These are phyloP conservation scores for Synanthedon andrenaeformis DNA, from an alignment of 2,888 invertebrate genomes.

Conservation along the genomic window DNA sequence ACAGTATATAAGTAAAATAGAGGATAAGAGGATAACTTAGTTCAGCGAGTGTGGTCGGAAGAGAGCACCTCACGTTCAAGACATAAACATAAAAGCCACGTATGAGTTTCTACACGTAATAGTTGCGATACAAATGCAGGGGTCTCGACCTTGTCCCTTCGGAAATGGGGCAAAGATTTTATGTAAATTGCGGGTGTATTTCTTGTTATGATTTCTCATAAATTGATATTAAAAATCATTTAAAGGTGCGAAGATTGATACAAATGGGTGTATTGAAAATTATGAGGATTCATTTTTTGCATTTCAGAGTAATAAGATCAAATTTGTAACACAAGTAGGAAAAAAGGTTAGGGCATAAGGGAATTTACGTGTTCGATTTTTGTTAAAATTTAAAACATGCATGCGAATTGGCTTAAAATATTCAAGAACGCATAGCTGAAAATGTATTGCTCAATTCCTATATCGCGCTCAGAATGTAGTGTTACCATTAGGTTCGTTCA, in stretches of 20 bases:
- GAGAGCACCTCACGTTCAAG: background rate
- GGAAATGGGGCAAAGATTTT: constrained; percentile 23
- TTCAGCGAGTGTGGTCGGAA: background rate
- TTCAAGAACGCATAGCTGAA: background rate
- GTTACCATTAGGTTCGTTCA: background rate
- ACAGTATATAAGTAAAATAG: too few species aligned
- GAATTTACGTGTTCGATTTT: background rate
- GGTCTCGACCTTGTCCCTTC: constrained; percentile 15
- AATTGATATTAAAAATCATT: too few species aligned
- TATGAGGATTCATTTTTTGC: too few species aligned
- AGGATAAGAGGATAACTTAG: background rate
- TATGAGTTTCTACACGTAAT: constrained; percentile 15
- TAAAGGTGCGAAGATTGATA: too few species aligned
- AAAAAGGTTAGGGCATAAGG: background rate
- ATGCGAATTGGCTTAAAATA: background rate
- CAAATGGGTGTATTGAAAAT: too few species aligned
- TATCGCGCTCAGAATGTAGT: background rate
- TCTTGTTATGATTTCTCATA: too few species aligned
- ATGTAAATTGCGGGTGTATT: background rate
- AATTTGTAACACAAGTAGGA: too few species aligned
- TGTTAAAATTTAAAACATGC: background rate
- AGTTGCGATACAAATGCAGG: constrained; percentile 17
- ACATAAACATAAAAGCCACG: constrained; percentile 3
- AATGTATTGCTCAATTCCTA: background rate
- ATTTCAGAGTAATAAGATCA: too few species aligned